Base-by-base conservation (phyloP, 2,113 vertebrate genomes). In the Dicrurus megarhynchus region DNA sequence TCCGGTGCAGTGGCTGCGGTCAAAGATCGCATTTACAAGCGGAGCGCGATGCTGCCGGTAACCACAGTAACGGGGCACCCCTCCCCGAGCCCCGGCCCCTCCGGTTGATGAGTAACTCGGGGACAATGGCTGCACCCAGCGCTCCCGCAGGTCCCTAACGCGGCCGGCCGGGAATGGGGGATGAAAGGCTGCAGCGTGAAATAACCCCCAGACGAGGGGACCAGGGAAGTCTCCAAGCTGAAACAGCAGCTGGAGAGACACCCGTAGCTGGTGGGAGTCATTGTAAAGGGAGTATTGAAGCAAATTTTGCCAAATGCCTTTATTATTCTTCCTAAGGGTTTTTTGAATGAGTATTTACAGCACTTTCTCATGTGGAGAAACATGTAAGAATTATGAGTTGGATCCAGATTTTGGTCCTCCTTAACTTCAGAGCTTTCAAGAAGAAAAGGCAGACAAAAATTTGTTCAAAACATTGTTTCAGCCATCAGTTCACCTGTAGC, bases 21-120 rank as follows among this genome's bases (percentile, higher is more conserved):
- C 85, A 68, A 96, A 97, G 97, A 97, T 98, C 84, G 79, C 97
- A 90, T 93, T 98, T 85, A 83, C 92, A 49, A 97, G 60, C 70
- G 47, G 30, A 75, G 95, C 27, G 61, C 69, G 63, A 95, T 93
- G 95, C 96, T 39, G 67, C 81, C 30, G 68, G 98, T 98, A 90
- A 91, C 98, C 98, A 96, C 73, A 87, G 98, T 61, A 96, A 98
- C 97, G 47, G 76, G 90, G 64, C 68, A 21, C 47, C 65, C 42
- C 22, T 10, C 18, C 27, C 47, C 20, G n/a, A 26, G 89, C 90
- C 93, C 35, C n/a, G 78, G 88, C 91, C 87, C 89, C 90, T 22
- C 71, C 17, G 63, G 97, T 97, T 97, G 97, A 98, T 98, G 95
- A 98, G 98, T 98, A 98, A 98, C 98, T 55, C 17, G 5, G 84